phyloP scores from a whole-genome alignment of 1,140 invertebrate species.

The Drosophila parvula region DNA sequence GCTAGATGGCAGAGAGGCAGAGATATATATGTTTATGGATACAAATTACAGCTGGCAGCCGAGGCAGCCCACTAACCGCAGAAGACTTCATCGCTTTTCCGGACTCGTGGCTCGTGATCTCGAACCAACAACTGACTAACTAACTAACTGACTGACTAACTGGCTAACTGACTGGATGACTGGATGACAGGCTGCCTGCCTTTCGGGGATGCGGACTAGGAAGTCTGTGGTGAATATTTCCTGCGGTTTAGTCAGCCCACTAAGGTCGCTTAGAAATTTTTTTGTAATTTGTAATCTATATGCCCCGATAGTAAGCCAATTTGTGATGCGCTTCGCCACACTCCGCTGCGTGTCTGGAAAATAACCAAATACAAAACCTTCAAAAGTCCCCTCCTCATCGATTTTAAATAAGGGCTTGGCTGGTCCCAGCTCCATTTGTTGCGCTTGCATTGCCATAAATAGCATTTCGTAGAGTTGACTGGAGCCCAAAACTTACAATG shows the following conservation, averaged over 20 bases:
- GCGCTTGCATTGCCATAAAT: slow-evolving; percentile 68
- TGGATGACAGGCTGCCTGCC: slow-evolving; percentile 35
- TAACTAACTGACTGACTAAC: slow-evolving; percentile 33
- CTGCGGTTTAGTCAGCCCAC: slow-evolving; percentile 53
- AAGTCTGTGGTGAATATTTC: slow-evolving; percentile 47
- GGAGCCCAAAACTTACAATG: slow-evolving; percentile 57
- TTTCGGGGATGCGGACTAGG: slow-evolving; percentile 66
- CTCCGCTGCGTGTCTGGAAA: slow-evolving; percentile 50
- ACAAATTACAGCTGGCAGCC: slow-evolving; percentile 65
- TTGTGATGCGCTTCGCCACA: slow-evolving; percentile 65
- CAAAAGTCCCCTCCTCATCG: slow-evolving; percentile 42
- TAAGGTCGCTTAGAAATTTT: slow-evolving; percentile 55
- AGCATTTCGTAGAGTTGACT: slow-evolving; percentile 41
- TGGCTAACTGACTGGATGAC: slow-evolving; percentile 24
- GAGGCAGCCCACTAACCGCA: slow-evolving; percentile 69
- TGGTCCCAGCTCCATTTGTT: slow-evolving; percentile 51
- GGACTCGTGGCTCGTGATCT: slow-evolving; percentile 56
- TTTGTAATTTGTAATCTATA: slow-evolving; percentile 34
- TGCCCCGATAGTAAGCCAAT: slow-evolving; percentile 32
- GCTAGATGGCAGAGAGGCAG: slow-evolving; percentile 10
- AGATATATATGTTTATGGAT: slow-evolving; percentile 43
- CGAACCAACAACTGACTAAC: slow-evolving; percentile 9
- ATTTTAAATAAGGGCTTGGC: slow-evolving; percentile 65
- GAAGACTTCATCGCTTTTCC: slow-evolving; percentile 68
- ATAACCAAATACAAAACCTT: slow-evolving; percentile 54